phyloP scores from a whole-genome alignment of 1,140 invertebrate genomes.

The Aphidius ervi region DNA sequence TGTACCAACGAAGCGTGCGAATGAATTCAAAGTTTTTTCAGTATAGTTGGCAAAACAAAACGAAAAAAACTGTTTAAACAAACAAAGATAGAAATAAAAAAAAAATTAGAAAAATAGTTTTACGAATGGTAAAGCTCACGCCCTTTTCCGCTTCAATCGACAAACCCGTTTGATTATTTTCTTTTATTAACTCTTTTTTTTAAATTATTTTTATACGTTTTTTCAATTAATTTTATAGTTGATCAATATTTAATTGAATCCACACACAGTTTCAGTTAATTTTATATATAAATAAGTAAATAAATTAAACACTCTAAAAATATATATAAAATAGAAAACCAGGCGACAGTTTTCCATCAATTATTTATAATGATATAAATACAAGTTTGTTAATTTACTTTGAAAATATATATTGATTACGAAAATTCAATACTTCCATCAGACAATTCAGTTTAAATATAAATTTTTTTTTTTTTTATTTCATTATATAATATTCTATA shows the following conservation, averaged over 20 bases:
- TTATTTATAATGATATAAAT: too few species aligned
- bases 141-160: constrained; percentile 14
- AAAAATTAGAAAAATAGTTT: neutral
- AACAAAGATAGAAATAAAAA: constrained; percentile 2
- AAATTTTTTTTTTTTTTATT: too few species aligned
- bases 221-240: neutral
- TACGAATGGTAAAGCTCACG: constrained; percentile 3
- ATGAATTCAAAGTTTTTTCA: constrained; percentile 8
- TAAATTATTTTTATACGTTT: neutral
- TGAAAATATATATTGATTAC: too few species aligned
- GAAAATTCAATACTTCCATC: too few species aligned
- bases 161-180: constrained; percentile 5
- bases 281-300: too few species aligned
- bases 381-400: too few species aligned
- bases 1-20: constrained; percentile 19
- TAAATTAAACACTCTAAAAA: too few species aligned
- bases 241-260: neutral
- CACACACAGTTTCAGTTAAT: too few species aligned
- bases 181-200: neutral
- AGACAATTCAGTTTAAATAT: too few species aligned
- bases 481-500: too few species aligned
- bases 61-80: neutral
- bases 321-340: too few species aligned
- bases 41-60: neutral
- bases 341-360: too few species aligned